Evolutionary conservation across 1,140 invertebrate species (phyloP).

Genomic region (Philotrypesis tridentata): DNA sequence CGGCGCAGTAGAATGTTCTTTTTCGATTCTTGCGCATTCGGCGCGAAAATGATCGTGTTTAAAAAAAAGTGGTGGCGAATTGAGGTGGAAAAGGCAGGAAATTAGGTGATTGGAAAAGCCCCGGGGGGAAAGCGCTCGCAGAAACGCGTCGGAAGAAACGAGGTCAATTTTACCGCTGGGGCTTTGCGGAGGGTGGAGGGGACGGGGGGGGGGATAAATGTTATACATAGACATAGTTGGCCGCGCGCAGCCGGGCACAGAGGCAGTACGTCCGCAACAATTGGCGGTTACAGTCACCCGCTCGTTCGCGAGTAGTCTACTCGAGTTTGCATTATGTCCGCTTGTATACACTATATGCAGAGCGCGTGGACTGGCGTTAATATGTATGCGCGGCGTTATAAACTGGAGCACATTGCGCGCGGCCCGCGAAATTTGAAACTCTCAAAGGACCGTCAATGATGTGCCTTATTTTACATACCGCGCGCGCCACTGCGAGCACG

Average conservation of each 20-base stretch:
- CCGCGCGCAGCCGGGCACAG: background rate
- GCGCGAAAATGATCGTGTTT: no score
- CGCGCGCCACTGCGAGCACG: background rate
- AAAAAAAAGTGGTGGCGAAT: no score
- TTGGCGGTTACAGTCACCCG: constrained; percentile 29
- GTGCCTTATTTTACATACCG: constrained; percentile 44
- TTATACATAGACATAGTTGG: background rate
- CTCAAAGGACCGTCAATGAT: constrained; percentile 44
- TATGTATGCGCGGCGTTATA: background rate
- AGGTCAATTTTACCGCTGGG: background rate
- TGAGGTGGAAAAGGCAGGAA: no score
- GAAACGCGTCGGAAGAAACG: background rate
- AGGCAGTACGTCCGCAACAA: constrained; percentile 43
- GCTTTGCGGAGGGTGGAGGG: no score
- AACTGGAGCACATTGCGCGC: constrained; percentile 35
- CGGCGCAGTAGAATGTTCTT: no score
- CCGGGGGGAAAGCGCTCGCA: background rate
- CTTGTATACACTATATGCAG: constrained; percentile 15
- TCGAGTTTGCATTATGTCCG: constrained; percentile 53
- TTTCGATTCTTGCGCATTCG: no score
- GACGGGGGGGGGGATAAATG: no score
- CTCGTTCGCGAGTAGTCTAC: constrained; percentile 17
- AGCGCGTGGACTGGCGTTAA: background rate
- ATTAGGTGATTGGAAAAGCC: no score
- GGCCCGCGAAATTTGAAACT: constrained; percentile 43